Evolutionary conservation across 2,888 invertebrate genomes (phyloP), one percentile per base, ranked within the genome.

Genomic region (Troilus luridus): DNA sequence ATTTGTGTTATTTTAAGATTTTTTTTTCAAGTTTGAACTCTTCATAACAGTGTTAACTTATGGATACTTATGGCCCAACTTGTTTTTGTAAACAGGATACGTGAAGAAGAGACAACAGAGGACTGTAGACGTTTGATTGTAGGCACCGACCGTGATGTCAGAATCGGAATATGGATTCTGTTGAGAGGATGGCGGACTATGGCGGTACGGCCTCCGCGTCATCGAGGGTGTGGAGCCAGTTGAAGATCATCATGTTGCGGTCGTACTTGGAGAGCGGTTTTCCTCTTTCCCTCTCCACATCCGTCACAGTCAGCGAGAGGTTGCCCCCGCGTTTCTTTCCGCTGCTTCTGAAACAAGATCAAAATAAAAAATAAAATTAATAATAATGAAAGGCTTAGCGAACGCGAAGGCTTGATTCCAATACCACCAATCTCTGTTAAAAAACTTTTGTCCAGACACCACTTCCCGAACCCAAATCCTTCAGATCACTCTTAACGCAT

Each of bases 171-270:
- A 85, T 85, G 14, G 85, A 85, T 56, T 85, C 85, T n/a, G 85
- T 56, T 6, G 85, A 85, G 0, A 85, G 56, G 54, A 85, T 85
- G 56, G 85, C 60, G 59, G 90, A 85, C 88, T 91, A 91, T 81
- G 91, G 91, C 17, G 89, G 91, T 11, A 91, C 91, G 41, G 90
- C 91, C 85, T 92, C 91, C 17, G 96, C 95, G 93, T 98, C 97
- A 93, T 98, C 97, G 41, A 98, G 95, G 2, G 97, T 97, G 94
- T 98, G 98, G 1, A 98, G 95, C 98, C 98, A 98, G 94, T 98
- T 98, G 95, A 98, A 98, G 91, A 98, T 98, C 97, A 98, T 98
- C 96, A 98, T 97, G 94, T 98, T 98, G n/a, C 98, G 94, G 93
- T 98, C 98, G 94, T 97, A 98, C 93, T 97, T 97, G n/a, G 97